Conservation (phyloP, 1,140 invertebrate species). For the Listronotus bonariensis region DNA sequence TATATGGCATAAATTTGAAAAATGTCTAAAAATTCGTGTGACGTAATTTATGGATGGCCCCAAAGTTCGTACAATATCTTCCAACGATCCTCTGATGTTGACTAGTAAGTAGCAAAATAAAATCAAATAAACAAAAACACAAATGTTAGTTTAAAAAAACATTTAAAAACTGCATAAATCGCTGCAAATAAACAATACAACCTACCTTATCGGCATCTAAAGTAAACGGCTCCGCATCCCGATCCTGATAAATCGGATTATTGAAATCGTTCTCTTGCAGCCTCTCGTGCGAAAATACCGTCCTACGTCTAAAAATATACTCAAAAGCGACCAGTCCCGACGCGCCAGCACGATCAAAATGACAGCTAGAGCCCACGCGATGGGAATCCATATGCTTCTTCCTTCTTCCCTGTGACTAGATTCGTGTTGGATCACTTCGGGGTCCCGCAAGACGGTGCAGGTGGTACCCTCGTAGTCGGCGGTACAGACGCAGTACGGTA, state of each 20-base stretch:
- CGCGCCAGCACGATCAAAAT: conserved; percentile 40
- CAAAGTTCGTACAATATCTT: no score
- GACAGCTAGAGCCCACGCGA: conserved; percentile 34
- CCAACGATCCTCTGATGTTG: no score
- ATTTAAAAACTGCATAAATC: conserved; percentile 10
- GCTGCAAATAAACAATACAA: conserved; percentile 28
- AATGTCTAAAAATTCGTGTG: no score
- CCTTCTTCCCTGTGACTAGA: background rate
- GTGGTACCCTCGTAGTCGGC: conserved; percentile 28
- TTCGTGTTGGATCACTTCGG: background rate
- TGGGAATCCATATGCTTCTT: conserved; percentile 38
- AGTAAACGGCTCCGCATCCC: conserved; percentile 65
- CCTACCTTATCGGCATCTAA: conserved; percentile 65
- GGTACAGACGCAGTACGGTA: conserved; percentile 8
- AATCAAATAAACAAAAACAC: no score
- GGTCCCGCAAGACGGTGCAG: conserved; percentile 12
- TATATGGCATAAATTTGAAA: no score
- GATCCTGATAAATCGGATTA: conserved; percentile 82
- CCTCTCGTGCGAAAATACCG: conserved; percentile 76
- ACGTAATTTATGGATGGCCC: no score
- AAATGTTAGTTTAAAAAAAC: no score
- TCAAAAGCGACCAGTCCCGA: conserved; percentile 37
- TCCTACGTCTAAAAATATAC: conserved; percentile 57
- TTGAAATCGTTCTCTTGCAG: conserved; percentile 78
- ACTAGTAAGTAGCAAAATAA: no score